Evolutionary conservation across 2,888 invertebrate species (phyloP).

Genomic region (Drymonia ruficornis): DNA sequence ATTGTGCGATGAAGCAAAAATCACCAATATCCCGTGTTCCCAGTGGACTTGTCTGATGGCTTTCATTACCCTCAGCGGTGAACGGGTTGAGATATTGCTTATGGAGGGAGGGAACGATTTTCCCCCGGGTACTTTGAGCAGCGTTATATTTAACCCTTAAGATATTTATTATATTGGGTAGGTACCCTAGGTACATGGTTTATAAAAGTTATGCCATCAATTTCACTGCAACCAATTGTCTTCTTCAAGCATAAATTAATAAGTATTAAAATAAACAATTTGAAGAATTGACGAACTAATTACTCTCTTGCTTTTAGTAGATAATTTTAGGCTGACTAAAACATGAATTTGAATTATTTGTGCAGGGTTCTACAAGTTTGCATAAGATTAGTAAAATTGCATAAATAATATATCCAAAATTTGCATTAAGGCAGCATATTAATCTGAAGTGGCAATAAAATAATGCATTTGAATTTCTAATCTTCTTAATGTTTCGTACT

Average conservation of each 20-base stretch:
- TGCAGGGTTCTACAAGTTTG: neutral
- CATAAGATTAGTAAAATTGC: neutral
- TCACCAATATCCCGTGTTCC: neutral
- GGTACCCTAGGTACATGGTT: neutral
- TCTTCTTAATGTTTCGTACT: neutral
- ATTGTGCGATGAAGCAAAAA: conserved; percentile 2
- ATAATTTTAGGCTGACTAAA: neutral
- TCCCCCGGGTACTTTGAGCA: neutral
- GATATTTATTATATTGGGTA: neutral
- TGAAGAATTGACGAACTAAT: no score
- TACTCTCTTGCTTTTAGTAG: no score
- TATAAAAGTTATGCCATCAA: no score
- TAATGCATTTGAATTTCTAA: neutral
- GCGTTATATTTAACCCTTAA: neutral
- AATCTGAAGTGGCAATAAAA: neutral
- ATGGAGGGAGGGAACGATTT: neutral
- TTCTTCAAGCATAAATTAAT: no score
- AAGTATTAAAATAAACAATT: no score
- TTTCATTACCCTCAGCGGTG: neutral
- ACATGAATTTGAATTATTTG: neutral
- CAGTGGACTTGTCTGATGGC: neutral
- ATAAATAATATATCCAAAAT: neutral
- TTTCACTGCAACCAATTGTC: no score
- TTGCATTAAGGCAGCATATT: neutral
- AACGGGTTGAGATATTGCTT: conserved; percentile 2